These are phyloP conservation scores for Lymantria monacha DNA, from an alignment of 2,888 invertebrate species.

Conservation along the genomic window DNA sequence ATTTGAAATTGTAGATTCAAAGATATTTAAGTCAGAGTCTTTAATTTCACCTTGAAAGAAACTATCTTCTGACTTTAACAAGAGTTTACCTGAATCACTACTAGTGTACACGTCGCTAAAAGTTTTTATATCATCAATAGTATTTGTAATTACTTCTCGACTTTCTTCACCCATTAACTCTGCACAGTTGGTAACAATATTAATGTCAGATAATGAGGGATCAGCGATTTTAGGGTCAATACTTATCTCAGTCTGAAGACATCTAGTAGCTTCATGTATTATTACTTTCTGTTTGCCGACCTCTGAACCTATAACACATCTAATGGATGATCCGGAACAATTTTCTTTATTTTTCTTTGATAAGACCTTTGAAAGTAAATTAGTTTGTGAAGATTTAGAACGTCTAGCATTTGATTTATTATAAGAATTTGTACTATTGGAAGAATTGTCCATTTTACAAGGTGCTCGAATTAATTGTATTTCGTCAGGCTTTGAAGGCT, in stretches of 20 bases:
- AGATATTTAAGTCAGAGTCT: conserved; percentile 1
- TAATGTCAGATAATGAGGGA: conserved; percentile 63
- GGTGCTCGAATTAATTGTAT: conserved; percentile 18
- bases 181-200: conserved; percentile 48
- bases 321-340: conserved; percentile 30
- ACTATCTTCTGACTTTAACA: conserved; percentile 9
- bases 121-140: conserved; percentile 21
- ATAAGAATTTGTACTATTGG: conserved; percentile 23
- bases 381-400: conserved; percentile 66
- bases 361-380: conserved; percentile 45
- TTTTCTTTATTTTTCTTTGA: conserved; percentile 17
- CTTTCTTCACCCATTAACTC: conserved; percentile 49
- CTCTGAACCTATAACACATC: conserved; percentile 10
- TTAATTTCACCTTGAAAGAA: conserved; percentile 2
- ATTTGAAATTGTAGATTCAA: conserved; percentile 23
- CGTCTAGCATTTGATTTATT: conserved; percentile 25
- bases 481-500: conserved; percentile 9
- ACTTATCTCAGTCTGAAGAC: conserved; percentile 71
- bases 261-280: conserved; percentile 56
- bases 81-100: conserved; percentile 18
- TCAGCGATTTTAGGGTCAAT: conserved; percentile 69
- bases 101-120: conserved; percentile 21
- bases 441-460: conserved; percentile 10
- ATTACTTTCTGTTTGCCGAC: conserved; percentile 12
- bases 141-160: conserved; percentile 36